Evolutionary conservation across 2,113 vertebrate genomes (phyloP).

Genomic region (Coregonus clupeaformis): DNA sequence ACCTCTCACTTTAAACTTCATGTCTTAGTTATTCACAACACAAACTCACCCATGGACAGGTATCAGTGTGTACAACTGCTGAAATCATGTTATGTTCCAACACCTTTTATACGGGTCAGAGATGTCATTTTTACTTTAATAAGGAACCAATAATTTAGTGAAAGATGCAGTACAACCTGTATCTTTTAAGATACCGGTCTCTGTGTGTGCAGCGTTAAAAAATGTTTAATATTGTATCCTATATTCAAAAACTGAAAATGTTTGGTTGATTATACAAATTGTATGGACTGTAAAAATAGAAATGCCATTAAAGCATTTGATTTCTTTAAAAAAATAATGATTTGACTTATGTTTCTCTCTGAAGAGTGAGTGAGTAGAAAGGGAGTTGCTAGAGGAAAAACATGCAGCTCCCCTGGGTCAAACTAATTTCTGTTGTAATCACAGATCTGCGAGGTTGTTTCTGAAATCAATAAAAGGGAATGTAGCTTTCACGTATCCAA

Average conservation of each 20-base stretch:
- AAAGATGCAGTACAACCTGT: constrained; percentile 4
- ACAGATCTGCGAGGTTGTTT: too few relatives aligned
- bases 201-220: constrained; percentile 26
- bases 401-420: too few relatives aligned
- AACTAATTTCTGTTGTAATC: too few relatives aligned
- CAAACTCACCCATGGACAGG: not conserved
- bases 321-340: constrained; percentile 22
- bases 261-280: constrained; percentile 15
- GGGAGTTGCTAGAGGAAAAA: too few relatives aligned
- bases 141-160: constrained; percentile 16
- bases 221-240: constrained; percentile 6
- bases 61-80: not conserved
- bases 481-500: too few relatives aligned
- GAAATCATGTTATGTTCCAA: constrained; percentile 15
- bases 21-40: constrained; percentile 2
- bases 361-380: too few relatives aligned
- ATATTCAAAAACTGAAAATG: constrained; percentile 7
- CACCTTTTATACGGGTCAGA: constrained; percentile 20
- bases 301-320: constrained; percentile 53
- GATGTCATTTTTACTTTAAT: constrained; percentile 16
- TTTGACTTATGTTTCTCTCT: not conserved
- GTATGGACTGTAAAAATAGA: constrained; percentile 34
- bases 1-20: constrained; percentile 18
- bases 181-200: not conserved
- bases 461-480: too few relatives aligned